Base-by-base conservation (phyloP, 2,888 invertebrate species). In the Drosophila cyrtoloma region DNA sequence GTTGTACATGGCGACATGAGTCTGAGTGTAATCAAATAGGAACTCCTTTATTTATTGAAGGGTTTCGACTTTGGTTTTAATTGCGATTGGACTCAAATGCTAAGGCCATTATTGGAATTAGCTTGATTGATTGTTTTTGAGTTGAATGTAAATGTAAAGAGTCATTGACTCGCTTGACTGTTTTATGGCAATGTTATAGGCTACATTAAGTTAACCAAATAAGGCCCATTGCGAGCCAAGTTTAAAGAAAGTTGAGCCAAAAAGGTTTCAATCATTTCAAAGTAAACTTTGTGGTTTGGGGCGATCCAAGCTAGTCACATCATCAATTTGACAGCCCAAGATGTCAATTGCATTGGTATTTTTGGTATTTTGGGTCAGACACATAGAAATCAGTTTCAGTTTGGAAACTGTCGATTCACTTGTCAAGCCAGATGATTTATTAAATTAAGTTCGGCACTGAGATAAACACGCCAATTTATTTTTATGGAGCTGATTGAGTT, bases 261-360 rank as follows among this genome's bases (percentile, higher is more conserved):
- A 56, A 63, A 67, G 68, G 55, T 61, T 80, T 58, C 51, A 61
- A 61, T 70, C 73, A 73, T 68, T 65, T 62, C 16, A 28, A 58
- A 39, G 52, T 10, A 44, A 28, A 22, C 44, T 52, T 61, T 26
- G 33, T 39, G 51, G 63, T 75, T 66, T 64, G 66, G 52, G 28
- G 42, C 22, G 70, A 72, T 62, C 30, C 69, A 55, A 56, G 6
- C 30, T 19, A 37, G 73, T 69, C 72, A 83, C 65, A 78, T 77
- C 82, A 90, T 81, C 75, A 81, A 82, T 90, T 89, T 84, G 82
- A 68, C 71, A 75, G 47, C 39, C 53, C 58, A 37, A 76, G 47
- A 86, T 86, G 90, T 86, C 85, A 88, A 88, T 76, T 88, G 86
- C 86, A 90, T 81, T 80, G 72, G 67, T 65, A 79, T 85, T 28